These are phyloP conservation scores for Syngnathus floridae DNA, from an alignment of 2,113 vertebrate species.

Conservation along the genomic window DNA sequence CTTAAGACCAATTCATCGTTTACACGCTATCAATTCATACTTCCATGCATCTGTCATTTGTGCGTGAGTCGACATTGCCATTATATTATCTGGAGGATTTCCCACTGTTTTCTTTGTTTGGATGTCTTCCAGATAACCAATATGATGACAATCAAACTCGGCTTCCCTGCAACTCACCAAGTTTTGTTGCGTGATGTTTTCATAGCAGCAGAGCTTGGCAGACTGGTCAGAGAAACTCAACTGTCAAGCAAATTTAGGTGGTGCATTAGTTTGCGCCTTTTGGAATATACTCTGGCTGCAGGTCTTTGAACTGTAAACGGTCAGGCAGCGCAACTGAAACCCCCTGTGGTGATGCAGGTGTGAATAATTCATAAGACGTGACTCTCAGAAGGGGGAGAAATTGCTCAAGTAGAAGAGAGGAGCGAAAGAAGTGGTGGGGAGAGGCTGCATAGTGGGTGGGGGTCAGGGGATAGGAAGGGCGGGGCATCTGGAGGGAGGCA, in stretches of 20 bases:
- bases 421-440: slow-evolving; percentile 1
- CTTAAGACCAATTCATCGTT: neutral
- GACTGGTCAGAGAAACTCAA: neutral
- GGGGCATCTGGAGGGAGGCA: slow-evolving; percentile 18
- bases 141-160: neutral
- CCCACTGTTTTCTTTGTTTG: neutral
- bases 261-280: neutral
- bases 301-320: slow-evolving; percentile 26
- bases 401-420: slow-evolving; percentile 37
- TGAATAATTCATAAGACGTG: slow-evolving; percentile 66
- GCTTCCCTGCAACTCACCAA: neutral
- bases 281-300: neutral
- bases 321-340: slow-evolving; percentile 30
- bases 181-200: slow-evolving; percentile 1
- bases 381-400: slow-evolving; percentile 54
- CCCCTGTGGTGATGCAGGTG: slow-evolving; percentile 26
- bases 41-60: neutral
- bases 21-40: neutral
- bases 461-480: slow-evolving; percentile 14
- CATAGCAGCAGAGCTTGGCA: neutral
- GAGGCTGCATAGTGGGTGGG: slow-evolving; percentile 5
- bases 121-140: neutral
- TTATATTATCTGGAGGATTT: neutral
- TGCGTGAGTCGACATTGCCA: neutral
- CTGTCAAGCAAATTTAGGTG: neutral